Evolutionary conservation across 2,797 vertebrate genomes (phyloP).

Genomic region (Aeoliscus strigatus): DNA sequence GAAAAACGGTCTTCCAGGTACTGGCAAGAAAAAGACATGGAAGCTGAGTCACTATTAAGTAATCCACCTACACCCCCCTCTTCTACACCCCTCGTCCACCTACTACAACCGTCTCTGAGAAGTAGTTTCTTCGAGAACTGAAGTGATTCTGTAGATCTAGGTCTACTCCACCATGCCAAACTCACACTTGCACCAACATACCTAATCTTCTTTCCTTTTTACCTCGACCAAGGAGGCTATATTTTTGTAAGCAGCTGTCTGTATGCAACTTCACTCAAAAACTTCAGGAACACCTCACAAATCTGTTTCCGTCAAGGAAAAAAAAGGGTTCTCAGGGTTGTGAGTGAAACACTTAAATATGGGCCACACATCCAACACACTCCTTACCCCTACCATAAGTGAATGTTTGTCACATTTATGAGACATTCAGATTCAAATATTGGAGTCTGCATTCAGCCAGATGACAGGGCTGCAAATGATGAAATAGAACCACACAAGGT

Average conservation of each 20-base stretch:
- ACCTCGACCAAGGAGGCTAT: too few species aligned
- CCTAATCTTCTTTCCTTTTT: too few species aligned
- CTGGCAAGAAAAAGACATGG: slow-evolving; percentile 9
- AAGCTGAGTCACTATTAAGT: slow-evolving; percentile 9
- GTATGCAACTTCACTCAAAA: too few species aligned
- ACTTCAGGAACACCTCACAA: too few species aligned
- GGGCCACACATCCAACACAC: slow-evolving; percentile 5
- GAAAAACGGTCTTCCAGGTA: slow-evolving; percentile 48
- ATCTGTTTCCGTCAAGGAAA: too few species aligned
- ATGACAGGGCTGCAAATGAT: slow-evolving; percentile 3
- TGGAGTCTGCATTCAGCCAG: neutral
- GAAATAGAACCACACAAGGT: slow-evolving; percentile 5
- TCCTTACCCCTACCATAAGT: slow-evolving; percentile 10
- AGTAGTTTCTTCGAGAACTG: too few species aligned
- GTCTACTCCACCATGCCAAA: too few species aligned
- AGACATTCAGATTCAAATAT: slow-evolving; percentile 14
- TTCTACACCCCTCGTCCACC: slow-evolving; percentile 1
- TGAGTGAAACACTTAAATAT: too few species aligned
- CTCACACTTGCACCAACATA: too few species aligned
- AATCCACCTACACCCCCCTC: slow-evolving; percentile 2
- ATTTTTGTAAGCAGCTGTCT: too few species aligned
- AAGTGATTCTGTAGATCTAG: too few species aligned
- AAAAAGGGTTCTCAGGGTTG: too few species aligned
- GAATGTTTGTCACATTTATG: slow-evolving; percentile 18
- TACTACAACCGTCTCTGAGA: neutral